Base-by-base conservation (phyloP, 2,113 vertebrate genomes). In the Gavia stellata region DNA sequence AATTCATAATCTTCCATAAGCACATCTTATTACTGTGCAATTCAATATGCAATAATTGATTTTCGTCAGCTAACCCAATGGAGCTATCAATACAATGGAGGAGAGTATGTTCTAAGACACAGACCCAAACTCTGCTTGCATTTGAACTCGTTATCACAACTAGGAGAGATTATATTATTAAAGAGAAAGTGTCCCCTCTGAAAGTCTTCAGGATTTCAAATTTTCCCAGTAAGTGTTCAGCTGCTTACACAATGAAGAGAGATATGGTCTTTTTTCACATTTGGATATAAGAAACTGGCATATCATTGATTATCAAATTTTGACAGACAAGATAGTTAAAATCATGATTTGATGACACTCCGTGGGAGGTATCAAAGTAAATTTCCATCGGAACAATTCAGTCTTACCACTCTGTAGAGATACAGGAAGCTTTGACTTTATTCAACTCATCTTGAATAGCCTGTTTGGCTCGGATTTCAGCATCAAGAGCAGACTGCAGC, bases 401-500 rank as follows among this genome's bases (percentile, higher is more conserved):
- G n/a, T 82, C 98, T 65, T 98, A 99, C 99, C 99, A 99, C 96
- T 99, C 99, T 18, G 99, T 99, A 81, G 99, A 98, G 81, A 99
- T 99, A 97, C 97, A 99, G 84, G 98, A 98, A 53, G 99, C 99
- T 98, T 99, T 99, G 74, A 99, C 99, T 96, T 99, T 99, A 98
- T 99, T 99, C 80, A 99, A 96, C 52, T 99, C 99, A 42, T 99
- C 99, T 59, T 99, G 99, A 97, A 99, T 99, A 95, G 98, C 92
- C 97, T 99, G 99, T 93, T 99, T 99, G 96, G 99, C 99, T 96
- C 99, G 98, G 97, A 99, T 99, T 98, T 99, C 99, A 36, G 99
- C 98, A 78, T 99, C 99, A 50, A 99, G 97, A 29, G 99, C 99
- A 10, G 99, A 99, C 97, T 99, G 99, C 40, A 99, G 98, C 96